Percentiles rank a stretch among this genome's conserved stretches.
Conservation (phyloP, 1,140 invertebrate genomes). For the Drosophila nannoptera region DNA sequence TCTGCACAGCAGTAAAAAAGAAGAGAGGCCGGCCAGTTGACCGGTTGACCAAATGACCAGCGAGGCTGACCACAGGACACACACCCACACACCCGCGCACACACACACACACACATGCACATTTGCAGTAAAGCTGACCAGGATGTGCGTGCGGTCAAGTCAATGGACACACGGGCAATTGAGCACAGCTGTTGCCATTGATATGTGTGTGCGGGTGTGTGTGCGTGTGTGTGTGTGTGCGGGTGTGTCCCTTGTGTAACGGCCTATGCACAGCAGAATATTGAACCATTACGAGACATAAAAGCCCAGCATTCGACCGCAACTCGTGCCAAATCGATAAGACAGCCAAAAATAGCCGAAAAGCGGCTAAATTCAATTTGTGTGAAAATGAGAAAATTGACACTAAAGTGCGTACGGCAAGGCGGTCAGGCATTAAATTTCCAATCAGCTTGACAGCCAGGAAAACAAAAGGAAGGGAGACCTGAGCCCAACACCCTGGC, state of each 20-base stretch:
- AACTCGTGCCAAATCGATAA: conserved; percentile 55
- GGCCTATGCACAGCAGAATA: conserved; percentile 21
- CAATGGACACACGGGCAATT: neutral
- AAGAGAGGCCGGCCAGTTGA: neutral
- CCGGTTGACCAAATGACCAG: conserved; percentile 38
- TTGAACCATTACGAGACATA: conserved; percentile 51
- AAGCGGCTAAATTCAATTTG: conserved; percentile 36
- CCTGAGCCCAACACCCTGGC: neutral
- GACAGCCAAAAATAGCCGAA: conserved; percentile 40
- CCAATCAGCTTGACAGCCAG: conserved; percentile 17
- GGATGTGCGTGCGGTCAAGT: neutral
- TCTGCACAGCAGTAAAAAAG: conserved; percentile 44
- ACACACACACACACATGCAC: too few species aligned
- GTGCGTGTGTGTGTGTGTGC: conserved; percentile 10
- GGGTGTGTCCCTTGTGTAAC: conserved; percentile 3
- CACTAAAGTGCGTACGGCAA: conserved; percentile 35
- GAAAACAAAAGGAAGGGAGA: conserved; percentile 1
- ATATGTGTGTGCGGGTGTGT: conserved; percentile 7
- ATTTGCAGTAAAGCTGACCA: too few species aligned
- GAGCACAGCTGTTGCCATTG: neutral
- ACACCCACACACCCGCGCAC: too few species aligned
- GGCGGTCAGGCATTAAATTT: conserved; percentile 39
- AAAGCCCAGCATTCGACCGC: conserved; percentile 26
- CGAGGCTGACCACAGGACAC: conserved; percentile 42
- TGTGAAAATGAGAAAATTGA: conserved; percentile 55